Percentiles rank a stretch among this genome's conserved stretches.
phyloP scores from a whole-genome alignment of 1,140 invertebrate genomes.

The Plutomurus gul region DNA sequence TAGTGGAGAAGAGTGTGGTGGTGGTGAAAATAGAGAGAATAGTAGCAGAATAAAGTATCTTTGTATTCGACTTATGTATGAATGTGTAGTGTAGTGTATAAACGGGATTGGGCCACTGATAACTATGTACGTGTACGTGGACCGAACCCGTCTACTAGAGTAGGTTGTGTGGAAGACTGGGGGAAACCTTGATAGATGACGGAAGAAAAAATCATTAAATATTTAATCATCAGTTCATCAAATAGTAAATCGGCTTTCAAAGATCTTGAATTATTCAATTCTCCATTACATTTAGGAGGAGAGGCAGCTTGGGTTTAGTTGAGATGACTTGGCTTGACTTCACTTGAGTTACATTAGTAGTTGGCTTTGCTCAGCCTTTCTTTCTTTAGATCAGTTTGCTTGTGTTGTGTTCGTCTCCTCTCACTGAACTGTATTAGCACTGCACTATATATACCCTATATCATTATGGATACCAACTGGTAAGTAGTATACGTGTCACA shows the following conservation, averaged over 20 bases:
- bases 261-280: conserved; percentile 53
- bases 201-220: conserved; percentile 51
- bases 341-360: too few species aligned
- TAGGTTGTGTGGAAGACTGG: conserved; percentile 2
- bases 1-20: too few species aligned
- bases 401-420: too few species aligned
- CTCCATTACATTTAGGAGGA: conserved; percentile 46
- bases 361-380: neutral
- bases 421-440: too few species aligned
- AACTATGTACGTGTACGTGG: neutral
- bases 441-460: too few species aligned
- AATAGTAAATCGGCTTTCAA: conserved; percentile 54
- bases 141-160: neutral
- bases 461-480: too few species aligned
- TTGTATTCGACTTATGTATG: too few species aligned
- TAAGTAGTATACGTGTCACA: too few species aligned
- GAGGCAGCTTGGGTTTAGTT: neutral
- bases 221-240: conserved; percentile 54
- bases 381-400: neutral
- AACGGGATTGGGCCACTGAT: neutral
- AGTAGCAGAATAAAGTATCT: too few species aligned
- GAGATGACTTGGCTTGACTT: neutral
- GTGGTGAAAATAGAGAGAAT: too few species aligned
- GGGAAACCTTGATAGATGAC: conserved; percentile 41
- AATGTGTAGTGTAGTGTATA: neutral